Evolutionary conservation across 2,113 vertebrate genomes (phyloP), one percentile per base, ranked within the genome.

Genomic region (Mionectes macconnelli): DNA sequence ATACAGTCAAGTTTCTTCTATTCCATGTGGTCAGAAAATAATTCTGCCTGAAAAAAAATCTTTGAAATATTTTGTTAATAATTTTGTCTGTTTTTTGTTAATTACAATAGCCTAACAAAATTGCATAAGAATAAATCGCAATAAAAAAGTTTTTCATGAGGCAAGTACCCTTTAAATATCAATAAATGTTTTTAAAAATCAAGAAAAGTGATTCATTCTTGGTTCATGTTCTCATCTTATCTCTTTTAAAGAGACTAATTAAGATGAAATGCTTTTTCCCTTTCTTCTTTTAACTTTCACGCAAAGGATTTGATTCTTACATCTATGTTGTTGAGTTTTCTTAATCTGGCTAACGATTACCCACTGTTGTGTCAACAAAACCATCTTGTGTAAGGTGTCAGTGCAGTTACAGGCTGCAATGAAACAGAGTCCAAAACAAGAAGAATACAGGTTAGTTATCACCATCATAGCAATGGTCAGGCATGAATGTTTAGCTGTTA

Each of bases 181-280:
- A 89, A 37, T 55, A 82, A 52, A 89, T 5, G 2, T 55, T 59
- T 87, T 47, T 50, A 50, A 74, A 70, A 77, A n/a, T 45, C 47
- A 82, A 62, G 76, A 59, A 14, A 44, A 57, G 9, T 3, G 3
- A 24, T 57, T 92, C 28, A 60, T 57, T 77, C 68, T 86, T 76
- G 18, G 56, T 78, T 84, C 27, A 10, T 12, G 9, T 84, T 75
- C 23, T 75, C 35, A 67, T 89, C 50, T 86, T 47, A 74, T 50
- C 17, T 4, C n/a, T 91, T 89, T 89, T 64, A 91, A 87, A 91
- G 42, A 70, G 47, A 84, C 89, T 80, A 92, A 89, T 76, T 79
- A 60, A 63, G 22, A 87, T 44, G 9, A 95, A 95, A 87, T 13
- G 9, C 2, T 30, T 70, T 84, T 70, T 24, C 21, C 18, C 14